Conservation (phyloP, 2,113 vertebrate genomes). For the Macaca mulatta region DNA sequence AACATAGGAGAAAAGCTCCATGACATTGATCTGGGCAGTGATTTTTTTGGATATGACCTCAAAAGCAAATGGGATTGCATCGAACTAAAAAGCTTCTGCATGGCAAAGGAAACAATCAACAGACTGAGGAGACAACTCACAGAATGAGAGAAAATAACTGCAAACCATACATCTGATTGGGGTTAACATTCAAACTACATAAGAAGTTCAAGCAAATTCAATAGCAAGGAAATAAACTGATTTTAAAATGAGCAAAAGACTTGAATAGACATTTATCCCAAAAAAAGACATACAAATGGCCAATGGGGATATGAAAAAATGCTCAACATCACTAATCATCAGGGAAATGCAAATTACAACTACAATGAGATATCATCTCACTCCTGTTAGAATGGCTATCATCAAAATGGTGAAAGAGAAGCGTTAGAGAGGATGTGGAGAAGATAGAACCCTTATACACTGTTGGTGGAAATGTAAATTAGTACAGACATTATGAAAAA, state of each 20-base stretch:
- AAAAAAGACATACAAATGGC: not conserved
- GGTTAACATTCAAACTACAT: not conserved
- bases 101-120: not conserved
- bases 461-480: not conserved
- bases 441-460: not conserved
- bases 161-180: not conserved
- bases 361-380: not conserved
- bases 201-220: not conserved
- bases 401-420: not conserved
- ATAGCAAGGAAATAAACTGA: not conserved
- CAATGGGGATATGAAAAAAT: not conserved
- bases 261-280: not conserved
- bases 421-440: not conserved
- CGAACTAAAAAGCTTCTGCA: not conserved
- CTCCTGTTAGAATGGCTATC: not conserved
- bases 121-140: not conserved
- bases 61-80: not conserved
- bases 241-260: not conserved
- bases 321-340: not conserved
- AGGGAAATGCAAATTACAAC: not conserved
- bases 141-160: not conserved
- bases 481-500: not conserved
- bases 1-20: not conserved
- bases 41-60: not conserved
- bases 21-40: not conserved